phyloP scores from a whole-genome alignment of 23 tunicate species.

The Trididemnum miniatum region DNA sequence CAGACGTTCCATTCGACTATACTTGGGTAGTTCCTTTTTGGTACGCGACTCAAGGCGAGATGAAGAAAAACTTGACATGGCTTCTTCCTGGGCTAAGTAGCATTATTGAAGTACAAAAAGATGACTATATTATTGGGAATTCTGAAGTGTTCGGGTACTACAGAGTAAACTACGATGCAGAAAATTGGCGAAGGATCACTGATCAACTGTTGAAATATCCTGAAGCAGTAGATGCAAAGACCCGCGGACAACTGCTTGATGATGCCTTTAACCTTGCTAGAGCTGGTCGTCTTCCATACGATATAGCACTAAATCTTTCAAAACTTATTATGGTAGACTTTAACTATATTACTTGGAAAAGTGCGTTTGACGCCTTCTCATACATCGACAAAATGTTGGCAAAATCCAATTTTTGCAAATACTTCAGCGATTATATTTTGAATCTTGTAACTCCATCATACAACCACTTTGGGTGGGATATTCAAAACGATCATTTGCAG shows the following conservation, averaged over 20 bases:
- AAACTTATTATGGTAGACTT: conserved; percentile 21
- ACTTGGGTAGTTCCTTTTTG: conserved; percentile 30
- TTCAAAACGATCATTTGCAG: conserved; percentile 9
- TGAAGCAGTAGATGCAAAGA: conserved; percentile 32
- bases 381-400: conserved; percentile 52
- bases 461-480: conserved; percentile 23
- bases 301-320: conserved; percentile 39
- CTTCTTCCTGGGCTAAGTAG: background rate
- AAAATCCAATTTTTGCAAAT: conserved; percentile 39
- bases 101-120: background rate
- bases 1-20: conserved; percentile 27
- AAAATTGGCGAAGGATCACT: conserved; percentile 53
- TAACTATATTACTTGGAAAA: conserved; percentile 57
- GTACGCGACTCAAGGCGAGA: background rate
- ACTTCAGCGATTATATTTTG: conserved; percentile 26
- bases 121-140: conserved; percentile 48
- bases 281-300: conserved; percentile 30
- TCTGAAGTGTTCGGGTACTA: conserved; percentile 70
- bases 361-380: conserved; percentile 33
- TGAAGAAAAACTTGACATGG: conserved; percentile 7
- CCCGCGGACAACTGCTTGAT: conserved; percentile 50
- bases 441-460: conserved; percentile 22
- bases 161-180: conserved; percentile 69
- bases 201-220: conserved; percentile 3
- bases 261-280: conserved; percentile 68